A percentile compares a stretch with the other conserved stretches of the same genome.
Conservation (phyloP, 2,797 vertebrate genomes). For the Hafferia zeledoni region DNA sequence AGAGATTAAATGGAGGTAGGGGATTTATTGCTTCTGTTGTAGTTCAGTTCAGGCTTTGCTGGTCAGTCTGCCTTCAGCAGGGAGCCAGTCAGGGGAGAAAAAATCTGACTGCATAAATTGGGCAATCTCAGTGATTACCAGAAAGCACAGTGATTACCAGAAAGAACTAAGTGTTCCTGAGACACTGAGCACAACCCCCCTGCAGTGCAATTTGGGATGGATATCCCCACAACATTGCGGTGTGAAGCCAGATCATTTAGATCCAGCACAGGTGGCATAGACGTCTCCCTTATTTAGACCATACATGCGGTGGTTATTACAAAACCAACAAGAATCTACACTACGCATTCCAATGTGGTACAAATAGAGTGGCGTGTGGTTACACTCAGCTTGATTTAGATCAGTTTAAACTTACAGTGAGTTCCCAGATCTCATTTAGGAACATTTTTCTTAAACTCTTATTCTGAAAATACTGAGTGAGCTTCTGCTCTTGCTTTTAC, state of each 20-base stretch:
- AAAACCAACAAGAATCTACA: neutral
- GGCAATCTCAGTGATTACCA: neutral
- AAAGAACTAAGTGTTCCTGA: neutral
- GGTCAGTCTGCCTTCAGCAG: neutral
- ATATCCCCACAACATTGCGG: neutral
- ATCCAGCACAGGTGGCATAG: neutral
- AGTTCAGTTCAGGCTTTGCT: neutral
- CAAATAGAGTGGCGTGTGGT: neutral
- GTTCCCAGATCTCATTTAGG: neutral
- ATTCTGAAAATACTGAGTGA: neutral
- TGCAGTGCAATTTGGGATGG: neutral
- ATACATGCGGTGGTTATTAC: rapidly evolving
- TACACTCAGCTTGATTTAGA: neutral
- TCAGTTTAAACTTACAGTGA: neutral
- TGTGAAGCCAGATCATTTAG: neutral
- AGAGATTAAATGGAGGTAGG: neutral
- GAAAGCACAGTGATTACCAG: neutral
- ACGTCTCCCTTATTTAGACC: neutral
- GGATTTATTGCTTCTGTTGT: neutral
- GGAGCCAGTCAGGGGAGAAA: neutral
- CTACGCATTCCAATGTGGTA: neutral
- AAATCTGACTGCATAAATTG: neutral
- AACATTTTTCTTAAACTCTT: neutral
- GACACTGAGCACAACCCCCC: neutral
- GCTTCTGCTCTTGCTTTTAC: neutral